Conservation (phyloP, 2,888 invertebrate species). For the Apoda limacodes region DNA sequence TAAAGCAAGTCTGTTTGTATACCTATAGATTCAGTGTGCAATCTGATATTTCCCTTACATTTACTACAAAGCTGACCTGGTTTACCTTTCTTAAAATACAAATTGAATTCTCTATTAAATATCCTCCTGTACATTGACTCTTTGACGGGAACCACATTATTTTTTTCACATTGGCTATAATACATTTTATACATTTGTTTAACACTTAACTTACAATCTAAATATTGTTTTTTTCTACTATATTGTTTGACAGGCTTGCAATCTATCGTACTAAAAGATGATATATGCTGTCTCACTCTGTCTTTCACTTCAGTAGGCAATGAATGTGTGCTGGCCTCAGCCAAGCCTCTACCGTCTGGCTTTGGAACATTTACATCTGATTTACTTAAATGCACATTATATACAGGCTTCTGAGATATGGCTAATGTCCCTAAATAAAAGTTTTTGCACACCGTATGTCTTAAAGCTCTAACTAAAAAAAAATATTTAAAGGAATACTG, state of each 20-base stretch:
- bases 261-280: slow-evolving; percentile 42
- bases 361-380: slow-evolving; percentile 56
- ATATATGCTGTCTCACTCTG: slow-evolving; percentile 46
- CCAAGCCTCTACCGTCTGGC: slow-evolving; percentile 51
- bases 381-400: slow-evolving; percentile 56
- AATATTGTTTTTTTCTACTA: slow-evolving; percentile 48
- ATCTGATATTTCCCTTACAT: too few relatives aligned
- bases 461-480: slow-evolving; percentile 42
- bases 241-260: slow-evolving; percentile 42
- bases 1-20: too few relatives aligned
- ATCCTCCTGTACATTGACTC: slow-evolving; percentile 63
- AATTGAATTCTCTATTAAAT: slow-evolving; percentile 50
- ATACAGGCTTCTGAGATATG: slow-evolving; percentile 58
- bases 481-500: slow-evolving; percentile 55
- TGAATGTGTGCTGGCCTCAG: slow-evolving; percentile 43
- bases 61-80: too few relatives aligned
- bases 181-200: slow-evolving; percentile 57
- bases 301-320: slow-evolving; percentile 46
- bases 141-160: slow-evolving; percentile 37
- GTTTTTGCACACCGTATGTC: slow-evolving; percentile 52
- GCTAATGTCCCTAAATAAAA: slow-evolving; percentile 58
- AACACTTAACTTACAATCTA: slow-evolving; percentile 39
- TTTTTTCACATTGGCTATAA: slow-evolving; percentile 36
- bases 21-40: too few relatives aligned
- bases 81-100: slow-evolving; percentile 47